Evolutionary conservation across 2,888 invertebrate genomes (phyloP), one percentile per base, ranked within the genome.

Genomic region (Tubiluchus corallicola): DNA sequence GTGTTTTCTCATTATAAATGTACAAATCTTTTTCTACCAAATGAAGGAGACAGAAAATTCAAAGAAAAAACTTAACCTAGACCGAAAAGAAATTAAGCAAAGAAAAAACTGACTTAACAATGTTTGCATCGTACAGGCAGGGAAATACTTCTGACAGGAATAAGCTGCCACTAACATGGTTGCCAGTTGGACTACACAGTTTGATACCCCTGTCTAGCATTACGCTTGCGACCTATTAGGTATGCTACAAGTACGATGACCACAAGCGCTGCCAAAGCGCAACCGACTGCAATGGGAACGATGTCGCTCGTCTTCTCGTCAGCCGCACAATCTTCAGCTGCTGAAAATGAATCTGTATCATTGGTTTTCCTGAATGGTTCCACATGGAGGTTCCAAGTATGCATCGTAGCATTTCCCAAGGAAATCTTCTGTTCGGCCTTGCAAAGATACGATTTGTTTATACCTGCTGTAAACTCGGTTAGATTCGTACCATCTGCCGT

Each of bases 241-340:
- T 96, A 98, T 39, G 85, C 87, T 53, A 82, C 74, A 53, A 98
- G 74, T 43, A 98, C 88, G 51, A 92, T 76, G 48, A 90, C 68
- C 50, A 96, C 87, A 47, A 94, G 73, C 42, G 75, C 82, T 49
- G 82, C 85, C 47, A 98, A 71, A 42, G 85, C 83, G 62, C 84
- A 83, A 15, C 96, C 98, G 49, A 98, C 96, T 17, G 84, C 87
- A 60, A 98, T 92, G 18, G 96, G 96, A 46, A 98, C 92, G 50
- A 87, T 74, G 68, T 94, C 94, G 15, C 82, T 64, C n/a, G 29
- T 29, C 29, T 29, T 29, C 29, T 29, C 9, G 29, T 29, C 29
- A 29, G 29, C 29, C 9, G 29, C 29, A n/a, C 29, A 29, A n/a
- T 29, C 29, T 9, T 9, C n/a, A n/a, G 29, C 29, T 9, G 29